Evolutionary conservation across 2,888 invertebrate genomes (phyloP).

Genomic region (Spodoptera picta): DNA sequence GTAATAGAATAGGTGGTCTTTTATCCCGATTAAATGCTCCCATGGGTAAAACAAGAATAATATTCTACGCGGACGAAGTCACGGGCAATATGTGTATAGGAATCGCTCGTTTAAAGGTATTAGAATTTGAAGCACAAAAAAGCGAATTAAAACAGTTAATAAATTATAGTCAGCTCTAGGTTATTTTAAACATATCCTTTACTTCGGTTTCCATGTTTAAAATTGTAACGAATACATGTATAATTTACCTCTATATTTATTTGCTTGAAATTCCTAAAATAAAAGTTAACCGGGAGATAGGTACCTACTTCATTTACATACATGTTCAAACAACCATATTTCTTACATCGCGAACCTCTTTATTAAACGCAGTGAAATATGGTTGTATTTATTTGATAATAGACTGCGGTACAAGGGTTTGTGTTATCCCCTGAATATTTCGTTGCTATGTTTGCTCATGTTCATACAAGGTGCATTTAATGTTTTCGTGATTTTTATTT

Average conservation of each 20-base stretch:
- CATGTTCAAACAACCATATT: conserved; percentile 26
- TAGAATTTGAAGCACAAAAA: too few relatives aligned
- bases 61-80: too few relatives aligned
- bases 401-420: conserved; percentile 23
- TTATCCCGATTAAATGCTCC: too few relatives aligned
- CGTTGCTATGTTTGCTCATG: conserved; percentile 2
- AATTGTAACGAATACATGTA: too few relatives aligned
- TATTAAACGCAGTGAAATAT: conserved; percentile 36
- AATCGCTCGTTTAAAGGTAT: too few relatives aligned
- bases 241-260: too few relatives aligned
- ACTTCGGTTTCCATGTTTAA: background rate
- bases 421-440: conserved; percentile 17
- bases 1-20: too few relatives aligned
- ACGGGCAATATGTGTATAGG: too few relatives aligned
- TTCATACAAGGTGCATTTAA: background rate
- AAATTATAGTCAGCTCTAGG: too few relatives aligned
- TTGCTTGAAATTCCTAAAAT: too few relatives aligned
- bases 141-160: too few relatives aligned
- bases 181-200: background rate
- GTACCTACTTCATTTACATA: conserved; percentile 24
- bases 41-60: too few relatives aligned
- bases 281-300: conserved; percentile 2
- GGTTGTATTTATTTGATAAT: conserved; percentile 41
- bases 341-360: conserved; percentile 33
- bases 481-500: background rate